Base-by-base conservation (phyloP, 2,113 vertebrate species). In the Menura novaehollandiae region DNA sequence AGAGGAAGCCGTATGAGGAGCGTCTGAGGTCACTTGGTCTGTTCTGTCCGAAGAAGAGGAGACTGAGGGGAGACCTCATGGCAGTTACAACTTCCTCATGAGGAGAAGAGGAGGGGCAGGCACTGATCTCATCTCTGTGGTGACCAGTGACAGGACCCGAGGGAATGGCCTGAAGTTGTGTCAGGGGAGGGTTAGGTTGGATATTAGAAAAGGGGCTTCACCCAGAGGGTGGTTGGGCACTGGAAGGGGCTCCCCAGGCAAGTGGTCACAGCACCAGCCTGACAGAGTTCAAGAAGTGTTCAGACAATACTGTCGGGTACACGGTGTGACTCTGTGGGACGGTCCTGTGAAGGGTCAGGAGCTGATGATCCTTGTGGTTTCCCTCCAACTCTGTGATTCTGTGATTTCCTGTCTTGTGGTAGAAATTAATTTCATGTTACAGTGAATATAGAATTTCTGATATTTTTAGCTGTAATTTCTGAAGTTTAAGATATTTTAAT, bases 51-150 rank as follows among this genome's bases (percentile, higher is more conserved):
- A 44, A 71, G 39, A 10, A 41, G 39, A 41, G 7, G 4, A 49
- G 24, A 26, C 30, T 16, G 20, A 58, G 6, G 32, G 6, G 32
- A 59, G 6, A 5, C 17, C 21, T 59, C 21, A 10, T 0, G 6
- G 17, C 62, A 67, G 11, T 6, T 43, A 35, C 16, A 35, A 0
- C 7, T 49, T 43, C 71, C 2, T 35, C 1, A 0, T 21, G 21
- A 58, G 32, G 13, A 8, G 16, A 20, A 49, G 35, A 35, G 20
- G 3, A 75, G 13, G 5, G 7, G 23, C 41, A 39, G n/a, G 5
- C 30, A 21, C 4, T 26, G 43, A 35, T 75, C 23, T 74, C 19
- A 9, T 11, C 59, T 39, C 3, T 33, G 1, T 49, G 30, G 10
- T 47, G 24, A 21, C 1, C 43, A 49, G n/a, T 2, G n/a, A 49